A percentile compares a stretch with the other conserved stretches of the same genome.
phyloP scores from a whole-genome alignment of 2,888 invertebrate genomes.

The Ommatoiulus sabulosus region DNA sequence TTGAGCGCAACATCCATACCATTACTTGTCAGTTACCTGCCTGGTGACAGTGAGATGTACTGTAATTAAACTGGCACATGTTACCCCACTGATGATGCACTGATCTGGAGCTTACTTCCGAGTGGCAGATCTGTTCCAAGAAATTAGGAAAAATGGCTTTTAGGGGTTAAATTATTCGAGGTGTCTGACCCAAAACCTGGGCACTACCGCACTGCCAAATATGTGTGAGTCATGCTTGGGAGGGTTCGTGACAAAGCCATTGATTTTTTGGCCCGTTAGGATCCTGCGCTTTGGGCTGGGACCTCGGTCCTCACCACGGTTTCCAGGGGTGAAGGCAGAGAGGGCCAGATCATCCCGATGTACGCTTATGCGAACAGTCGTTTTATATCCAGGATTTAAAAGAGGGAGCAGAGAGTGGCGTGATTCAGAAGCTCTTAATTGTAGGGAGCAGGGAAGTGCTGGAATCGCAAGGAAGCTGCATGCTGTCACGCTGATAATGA shows the following conservation, averaged over 20 bases:
- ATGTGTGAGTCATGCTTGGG: slow-evolving; percentile 1
- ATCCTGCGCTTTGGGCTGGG: not conserved
- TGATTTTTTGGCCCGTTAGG: not conserved
- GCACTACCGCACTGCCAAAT: slow-evolving; percentile 17
- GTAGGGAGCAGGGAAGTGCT: not conserved
- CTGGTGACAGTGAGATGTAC: no score
- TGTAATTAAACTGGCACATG: no score
- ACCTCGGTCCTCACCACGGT: not conserved
- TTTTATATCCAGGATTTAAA: not conserved
- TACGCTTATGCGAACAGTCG: not conserved
- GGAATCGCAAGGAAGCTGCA: no score
- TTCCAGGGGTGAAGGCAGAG: not conserved
- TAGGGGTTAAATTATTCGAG: not conserved
- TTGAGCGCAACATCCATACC: no score
- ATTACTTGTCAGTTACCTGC: no score
- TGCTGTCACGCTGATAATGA: not conserved
- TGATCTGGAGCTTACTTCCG: no score
- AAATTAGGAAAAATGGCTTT: slow-evolving; percentile 10
- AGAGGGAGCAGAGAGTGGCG: not conserved
- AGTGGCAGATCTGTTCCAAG: no score
- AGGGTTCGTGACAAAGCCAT: not conserved
- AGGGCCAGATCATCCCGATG: not conserved
- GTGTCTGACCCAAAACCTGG: not conserved
- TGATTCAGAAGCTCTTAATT: slow-evolving; percentile 18
- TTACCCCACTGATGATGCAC: no score